These are phyloP conservation scores for Cabera pusaria DNA, from an alignment of 2,888 invertebrate genomes.

Conservation along the genomic window DNA sequence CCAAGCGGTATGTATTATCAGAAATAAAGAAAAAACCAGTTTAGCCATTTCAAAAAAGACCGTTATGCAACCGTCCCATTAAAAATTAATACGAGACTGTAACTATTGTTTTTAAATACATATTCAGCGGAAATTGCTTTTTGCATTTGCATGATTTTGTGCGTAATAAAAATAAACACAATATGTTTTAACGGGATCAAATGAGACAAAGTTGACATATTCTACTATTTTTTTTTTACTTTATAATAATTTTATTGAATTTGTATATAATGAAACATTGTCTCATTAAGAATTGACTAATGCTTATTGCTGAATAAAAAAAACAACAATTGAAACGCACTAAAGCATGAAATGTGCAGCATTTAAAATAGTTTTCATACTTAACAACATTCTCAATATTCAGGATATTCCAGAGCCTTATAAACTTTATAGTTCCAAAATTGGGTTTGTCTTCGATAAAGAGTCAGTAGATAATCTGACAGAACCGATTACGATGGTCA, in stretches of 20 bases:
- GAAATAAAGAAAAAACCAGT: no score
- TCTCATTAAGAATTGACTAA: slow-evolving; percentile 38
- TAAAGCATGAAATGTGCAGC: slow-evolving; percentile 25
- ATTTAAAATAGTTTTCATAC: slow-evolving; percentile 12
- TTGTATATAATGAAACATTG: slow-evolving; percentile 10
- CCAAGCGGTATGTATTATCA: slow-evolving; percentile 64
- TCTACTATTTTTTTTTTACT: slow-evolving; percentile 5
- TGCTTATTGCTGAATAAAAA: slow-evolving; percentile 46
- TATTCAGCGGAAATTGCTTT: slow-evolving; percentile 36
- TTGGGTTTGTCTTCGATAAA: slow-evolving; percentile 66
- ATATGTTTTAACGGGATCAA: neutral
- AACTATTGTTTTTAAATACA: slow-evolving; percentile 12
- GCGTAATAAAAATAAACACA: slow-evolving; percentile 22
- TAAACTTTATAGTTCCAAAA: slow-evolving; percentile 65
- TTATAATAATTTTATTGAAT: no score
- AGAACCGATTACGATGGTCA: slow-evolving; percentile 46
- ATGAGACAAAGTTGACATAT: slow-evolving; percentile 36
- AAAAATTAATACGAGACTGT: no score
- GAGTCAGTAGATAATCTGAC: slow-evolving; percentile 49
- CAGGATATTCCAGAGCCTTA: slow-evolving; percentile 66
- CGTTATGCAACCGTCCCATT: neutral
- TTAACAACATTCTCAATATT: slow-evolving; percentile 61
- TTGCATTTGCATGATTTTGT: slow-evolving; percentile 50
- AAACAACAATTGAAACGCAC: slow-evolving; percentile 5
- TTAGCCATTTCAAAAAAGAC: no score